A percentile compares a stretch with the other conserved stretches of the same genome.
Conservation (phyloP, 2,888 invertebrate species). For the Tinea trinotella region DNA sequence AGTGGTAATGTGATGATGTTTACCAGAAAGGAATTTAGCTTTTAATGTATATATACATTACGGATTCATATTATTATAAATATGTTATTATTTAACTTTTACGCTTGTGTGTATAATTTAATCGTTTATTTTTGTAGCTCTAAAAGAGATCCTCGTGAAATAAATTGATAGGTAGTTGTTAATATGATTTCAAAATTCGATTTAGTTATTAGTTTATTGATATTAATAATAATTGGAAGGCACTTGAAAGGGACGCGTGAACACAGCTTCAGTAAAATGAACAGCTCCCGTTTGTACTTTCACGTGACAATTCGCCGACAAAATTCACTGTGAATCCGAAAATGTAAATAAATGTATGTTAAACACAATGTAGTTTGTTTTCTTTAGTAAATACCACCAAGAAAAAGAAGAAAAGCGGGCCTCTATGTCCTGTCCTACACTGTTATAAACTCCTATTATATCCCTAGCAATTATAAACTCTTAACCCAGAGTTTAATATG, state of each 20-base stretch:
- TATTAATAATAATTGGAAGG: no score
- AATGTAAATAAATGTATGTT: constrained; percentile 71
- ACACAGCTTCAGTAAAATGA: no score
- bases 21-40: constrained; percentile 9
- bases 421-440: no score
- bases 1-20: constrained; percentile 3
- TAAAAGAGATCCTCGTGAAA: not conserved
- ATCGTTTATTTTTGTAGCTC: not conserved
- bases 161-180: no score
- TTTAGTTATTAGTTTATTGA: no score
- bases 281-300: constrained; percentile 39
- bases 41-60: not conserved
- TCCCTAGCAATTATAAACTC: no score
- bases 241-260: no score
- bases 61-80: constrained; percentile 1
- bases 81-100: constrained; percentile 16
- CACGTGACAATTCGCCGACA: constrained; percentile 34
- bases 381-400: no score
- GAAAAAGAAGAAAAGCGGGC: no score
- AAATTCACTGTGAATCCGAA: constrained; percentile 65
- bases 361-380: constrained; percentile 39
- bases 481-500: no score
- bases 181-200: no score
- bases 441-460: no score
- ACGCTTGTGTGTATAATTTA: constrained; percentile 2